Evolutionary conservation across 1,140 invertebrate species (phyloP).

Genomic region (Spodoptera frugiperda): DNA sequence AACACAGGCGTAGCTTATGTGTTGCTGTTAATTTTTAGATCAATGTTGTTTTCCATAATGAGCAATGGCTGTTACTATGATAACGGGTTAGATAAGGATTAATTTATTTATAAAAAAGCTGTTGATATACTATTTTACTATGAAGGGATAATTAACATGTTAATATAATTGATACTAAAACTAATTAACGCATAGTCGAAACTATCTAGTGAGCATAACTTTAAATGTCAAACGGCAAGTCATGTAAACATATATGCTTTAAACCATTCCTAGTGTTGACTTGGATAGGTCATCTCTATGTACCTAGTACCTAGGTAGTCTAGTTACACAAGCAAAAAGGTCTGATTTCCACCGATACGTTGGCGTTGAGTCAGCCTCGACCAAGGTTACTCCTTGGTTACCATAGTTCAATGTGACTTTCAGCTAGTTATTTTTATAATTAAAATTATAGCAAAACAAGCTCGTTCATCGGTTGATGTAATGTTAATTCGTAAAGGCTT

Average conservation of each 20-base stretch:
- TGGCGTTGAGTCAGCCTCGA: slow-evolving; percentile 8
- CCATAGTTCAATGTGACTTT: slow-evolving; percentile 10
- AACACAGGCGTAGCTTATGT: too few species aligned
- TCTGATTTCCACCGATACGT: neutral
- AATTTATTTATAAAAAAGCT: neutral
- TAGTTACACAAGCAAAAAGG: neutral
- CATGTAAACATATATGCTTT: neutral
- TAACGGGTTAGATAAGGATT: neutral
- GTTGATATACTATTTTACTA: too few species aligned
- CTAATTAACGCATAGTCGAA: too few species aligned
- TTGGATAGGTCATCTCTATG: too few species aligned
- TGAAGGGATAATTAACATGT: too few species aligned
- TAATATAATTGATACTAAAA: too few species aligned
- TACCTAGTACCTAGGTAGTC: neutral
- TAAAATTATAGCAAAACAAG: too few species aligned
- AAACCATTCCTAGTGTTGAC: neutral
- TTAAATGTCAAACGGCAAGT: neutral
- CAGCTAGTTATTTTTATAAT: neutral
- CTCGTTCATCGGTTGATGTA: too few species aligned
- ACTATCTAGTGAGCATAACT: neutral
- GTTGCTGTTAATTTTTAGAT: too few species aligned
- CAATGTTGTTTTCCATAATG: too few species aligned
- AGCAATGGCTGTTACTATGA: too few species aligned
- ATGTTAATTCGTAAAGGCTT: too few species aligned
- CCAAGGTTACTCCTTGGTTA: neutral